A percentile compares a stretch with the other conserved stretches of the same genome.
These are phyloP conservation scores for Meloe dianella DNA, from an alignment of 2,888 invertebrate genomes.

Conservation along the genomic window DNA sequence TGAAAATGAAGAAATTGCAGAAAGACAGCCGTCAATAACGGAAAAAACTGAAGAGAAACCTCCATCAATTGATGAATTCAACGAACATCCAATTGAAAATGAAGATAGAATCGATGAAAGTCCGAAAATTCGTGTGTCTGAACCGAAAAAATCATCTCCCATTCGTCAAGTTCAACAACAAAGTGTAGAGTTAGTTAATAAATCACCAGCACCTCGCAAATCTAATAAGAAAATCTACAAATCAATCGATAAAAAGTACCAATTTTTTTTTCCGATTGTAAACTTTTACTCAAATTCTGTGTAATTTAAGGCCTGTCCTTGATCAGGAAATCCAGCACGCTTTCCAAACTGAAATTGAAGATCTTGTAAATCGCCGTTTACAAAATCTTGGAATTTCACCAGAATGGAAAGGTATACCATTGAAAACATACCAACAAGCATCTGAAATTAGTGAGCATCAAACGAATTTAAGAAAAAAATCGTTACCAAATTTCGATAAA, in stretches of 20 bases:
- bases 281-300: background rate
- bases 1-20: background rate
- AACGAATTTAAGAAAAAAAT: slow-evolving; percentile 65
- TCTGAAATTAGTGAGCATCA: slow-evolving; percentile 65
- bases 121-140: background rate
- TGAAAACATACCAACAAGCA: slow-evolving; percentile 64
- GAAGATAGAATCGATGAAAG: background rate
- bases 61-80: background rate
- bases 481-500: background rate
- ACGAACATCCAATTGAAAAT: background rate
- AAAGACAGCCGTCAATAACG: no score
- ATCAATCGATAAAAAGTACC: background rate
- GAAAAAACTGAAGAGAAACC: background rate
- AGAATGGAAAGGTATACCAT: slow-evolving; percentile 66
- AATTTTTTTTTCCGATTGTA: background rate
- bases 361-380: slow-evolving; percentile 62
- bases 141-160: background rate
- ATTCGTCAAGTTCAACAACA: background rate
- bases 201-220: background rate
- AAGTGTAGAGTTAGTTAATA: background rate
- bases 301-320: slow-evolving; percentile 11
- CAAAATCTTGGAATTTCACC: slow-evolving; percentile 69
- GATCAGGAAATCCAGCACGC: slow-evolving; percentile 28
- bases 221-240: background rate
- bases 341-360: slow-evolving; percentile 36